Conservation (phyloP, 2,797 vertebrate species). For the Mus caroli region DNA sequence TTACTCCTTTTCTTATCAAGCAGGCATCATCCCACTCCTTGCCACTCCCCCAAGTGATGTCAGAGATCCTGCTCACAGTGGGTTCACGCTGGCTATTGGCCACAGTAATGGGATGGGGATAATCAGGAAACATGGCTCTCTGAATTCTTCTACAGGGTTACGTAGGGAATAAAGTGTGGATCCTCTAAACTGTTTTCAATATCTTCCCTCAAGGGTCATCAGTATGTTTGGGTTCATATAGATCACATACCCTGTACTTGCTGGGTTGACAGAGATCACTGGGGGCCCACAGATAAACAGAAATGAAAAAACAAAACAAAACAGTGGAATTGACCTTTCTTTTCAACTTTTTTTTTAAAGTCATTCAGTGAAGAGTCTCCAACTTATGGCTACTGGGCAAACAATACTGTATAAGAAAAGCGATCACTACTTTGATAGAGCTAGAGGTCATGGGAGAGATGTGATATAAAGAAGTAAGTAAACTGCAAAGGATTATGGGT, state of each 20-base stretch:
- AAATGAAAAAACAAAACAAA: background rate
- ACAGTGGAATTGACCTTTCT: background rate
- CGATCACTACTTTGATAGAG: background rate
- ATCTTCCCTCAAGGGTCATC: background rate
- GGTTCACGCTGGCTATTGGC: background rate
- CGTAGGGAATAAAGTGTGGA: background rate
- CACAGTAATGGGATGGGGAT: background rate
- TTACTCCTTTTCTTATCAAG: background rate
- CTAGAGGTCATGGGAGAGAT: no score
- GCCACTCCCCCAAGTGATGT: rapidly evolving
- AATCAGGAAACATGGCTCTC: background rate
- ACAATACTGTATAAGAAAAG: background rate
- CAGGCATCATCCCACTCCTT: background rate
- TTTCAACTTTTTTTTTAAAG: background rate
- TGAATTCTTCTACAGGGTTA: background rate
- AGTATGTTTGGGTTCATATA: background rate
- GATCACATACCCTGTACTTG: background rate
- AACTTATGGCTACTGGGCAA: background rate
- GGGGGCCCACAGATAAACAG: background rate
- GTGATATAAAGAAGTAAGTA: background rate
- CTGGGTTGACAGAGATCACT: background rate
- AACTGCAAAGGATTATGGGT: background rate
- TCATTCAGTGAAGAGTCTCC: background rate
- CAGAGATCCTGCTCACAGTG: background rate
- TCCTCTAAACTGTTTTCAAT: background rate